Evolutionary conservation across 1,140 invertebrate species (phyloP).

Genomic region (Carposina sasakii): DNA sequence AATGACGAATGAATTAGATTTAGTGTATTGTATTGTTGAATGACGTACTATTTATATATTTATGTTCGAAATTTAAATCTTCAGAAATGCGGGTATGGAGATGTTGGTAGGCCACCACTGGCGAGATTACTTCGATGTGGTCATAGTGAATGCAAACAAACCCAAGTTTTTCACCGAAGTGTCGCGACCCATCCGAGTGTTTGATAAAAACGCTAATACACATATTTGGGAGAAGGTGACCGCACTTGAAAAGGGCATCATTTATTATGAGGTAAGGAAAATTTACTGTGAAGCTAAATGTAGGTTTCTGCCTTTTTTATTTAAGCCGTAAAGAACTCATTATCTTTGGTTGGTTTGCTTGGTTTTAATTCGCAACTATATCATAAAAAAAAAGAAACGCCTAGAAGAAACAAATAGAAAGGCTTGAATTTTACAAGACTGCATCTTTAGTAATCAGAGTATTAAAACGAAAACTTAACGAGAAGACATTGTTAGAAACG

Average conservation of each 20-base stretch:
- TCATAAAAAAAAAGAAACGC: too few species aligned
- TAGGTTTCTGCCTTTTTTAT: too few species aligned
- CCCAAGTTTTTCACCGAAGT: slow-evolving; percentile 96
- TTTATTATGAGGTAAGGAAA: slow-evolving; percentile 90
- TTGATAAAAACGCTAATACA: slow-evolving; percentile 84
- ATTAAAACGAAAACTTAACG: too few species aligned
- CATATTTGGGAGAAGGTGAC: slow-evolving; percentile 94
- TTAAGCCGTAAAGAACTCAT: too few species aligned
- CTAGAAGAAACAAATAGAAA: too few species aligned
- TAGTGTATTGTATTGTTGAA: not conserved
- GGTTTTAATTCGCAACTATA: too few species aligned
- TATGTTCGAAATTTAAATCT: slow-evolving; percentile 29
- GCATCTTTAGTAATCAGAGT: too few species aligned
- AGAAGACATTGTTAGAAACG: too few species aligned
- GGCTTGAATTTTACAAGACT: too few species aligned
- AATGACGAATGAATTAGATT: too few species aligned
- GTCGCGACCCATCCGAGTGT: slow-evolving; percentile 90
- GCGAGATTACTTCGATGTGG: slow-evolving; percentile 93
- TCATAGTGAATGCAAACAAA: slow-evolving; percentile 96
- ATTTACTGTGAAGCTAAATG: not conserved
- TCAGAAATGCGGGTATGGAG: slow-evolving; percentile 92
- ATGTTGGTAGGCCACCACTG: slow-evolving; percentile 92
- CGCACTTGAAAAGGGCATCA: slow-evolving; percentile 87
- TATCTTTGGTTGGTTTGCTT: too few species aligned
- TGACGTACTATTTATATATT: not conserved